phyloP scores from a whole-genome alignment of 2,113 vertebrate genomes.

The Pachyramphus minor region DNA sequence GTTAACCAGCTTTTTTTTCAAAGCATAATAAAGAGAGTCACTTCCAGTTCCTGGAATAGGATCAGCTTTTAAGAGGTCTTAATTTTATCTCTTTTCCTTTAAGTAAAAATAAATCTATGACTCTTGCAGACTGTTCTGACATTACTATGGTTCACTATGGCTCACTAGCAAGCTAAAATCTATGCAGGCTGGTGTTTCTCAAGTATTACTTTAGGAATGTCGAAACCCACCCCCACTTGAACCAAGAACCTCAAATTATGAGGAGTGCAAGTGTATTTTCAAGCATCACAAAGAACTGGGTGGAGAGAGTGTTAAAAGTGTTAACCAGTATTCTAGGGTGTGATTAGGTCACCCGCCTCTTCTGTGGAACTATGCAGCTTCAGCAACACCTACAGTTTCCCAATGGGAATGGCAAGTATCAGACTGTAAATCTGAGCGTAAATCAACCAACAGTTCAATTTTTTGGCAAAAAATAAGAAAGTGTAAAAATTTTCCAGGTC shows the following conservation, averaged over 20 bases:
- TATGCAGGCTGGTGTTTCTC: neutral
- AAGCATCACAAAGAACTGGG: slow-evolving; percentile 26
- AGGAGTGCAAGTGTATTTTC: slow-evolving; percentile 17
- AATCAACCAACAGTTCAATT: neutral
- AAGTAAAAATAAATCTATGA: neutral
- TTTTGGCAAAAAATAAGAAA: neutral
- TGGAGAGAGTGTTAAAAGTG: slow-evolving; percentile 6
- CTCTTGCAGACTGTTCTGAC: neutral
- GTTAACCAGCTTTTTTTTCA: slow-evolving; percentile 10
- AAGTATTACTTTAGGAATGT: neutral
- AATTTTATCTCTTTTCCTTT: neutral
- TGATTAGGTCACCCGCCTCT: neutral
- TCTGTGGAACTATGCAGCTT: slow-evolving; percentile 46
- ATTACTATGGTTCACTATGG: too few species aligned
- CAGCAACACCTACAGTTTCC: slow-evolving; percentile 72
- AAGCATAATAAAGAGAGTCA: neutral
- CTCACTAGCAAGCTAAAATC: neutral
- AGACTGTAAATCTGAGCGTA: neutral
- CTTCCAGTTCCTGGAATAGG: neutral
- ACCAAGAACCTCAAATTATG: neutral
- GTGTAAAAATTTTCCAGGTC: neutral
- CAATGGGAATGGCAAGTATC: slow-evolving; percentile 43
- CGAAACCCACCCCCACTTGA: neutral
- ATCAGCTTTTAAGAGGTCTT: neutral
- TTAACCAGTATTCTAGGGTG: neutral